Evolutionary conservation across 2,888 invertebrate genomes (phyloP).

Genomic region (Idaea aversata): DNA sequence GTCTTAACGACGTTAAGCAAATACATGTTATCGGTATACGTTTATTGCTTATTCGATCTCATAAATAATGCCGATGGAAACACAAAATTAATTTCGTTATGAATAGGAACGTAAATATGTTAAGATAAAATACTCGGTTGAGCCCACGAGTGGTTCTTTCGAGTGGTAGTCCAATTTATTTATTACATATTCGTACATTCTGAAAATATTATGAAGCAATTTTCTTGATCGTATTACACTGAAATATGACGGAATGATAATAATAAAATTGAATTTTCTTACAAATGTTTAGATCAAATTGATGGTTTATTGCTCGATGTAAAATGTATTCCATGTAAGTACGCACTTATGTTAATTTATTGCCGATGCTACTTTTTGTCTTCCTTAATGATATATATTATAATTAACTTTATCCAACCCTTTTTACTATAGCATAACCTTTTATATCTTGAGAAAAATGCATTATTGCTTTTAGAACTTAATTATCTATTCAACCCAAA

Average conservation of each 20-base stretch:
- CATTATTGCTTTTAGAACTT: too few relatives aligned
- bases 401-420: too few relatives aligned
- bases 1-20: slow-evolving; percentile 76
- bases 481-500: too few relatives aligned
- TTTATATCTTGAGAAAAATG: too few relatives aligned
- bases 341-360: neutral
- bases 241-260: slow-evolving; percentile 20
- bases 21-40: slow-evolving; percentile 76
- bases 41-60: slow-evolving; percentile 77
- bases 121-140: slow-evolving; percentile 48
- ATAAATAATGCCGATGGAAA: slow-evolving; percentile 74
- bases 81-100: slow-evolving; percentile 75
- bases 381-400: too few relatives aligned
- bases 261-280: slow-evolving; percentile 18
- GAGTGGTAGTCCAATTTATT: slow-evolving; percentile 41
- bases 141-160: slow-evolving; percentile 36
- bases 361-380: too few relatives aligned
- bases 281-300: slow-evolving; percentile 11
- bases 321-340: neutral
- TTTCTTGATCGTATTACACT: slow-evolving; percentile 28
- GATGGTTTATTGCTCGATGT: neutral
- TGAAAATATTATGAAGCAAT: slow-evolving; percentile 31
- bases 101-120: slow-evolving; percentile 58
- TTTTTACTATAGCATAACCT: too few relatives aligned
- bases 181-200: slow-evolving; percentile 37